phyloP scores from a whole-genome alignment of 1,140 invertebrate species.

The Drosophila funebris region DNA sequence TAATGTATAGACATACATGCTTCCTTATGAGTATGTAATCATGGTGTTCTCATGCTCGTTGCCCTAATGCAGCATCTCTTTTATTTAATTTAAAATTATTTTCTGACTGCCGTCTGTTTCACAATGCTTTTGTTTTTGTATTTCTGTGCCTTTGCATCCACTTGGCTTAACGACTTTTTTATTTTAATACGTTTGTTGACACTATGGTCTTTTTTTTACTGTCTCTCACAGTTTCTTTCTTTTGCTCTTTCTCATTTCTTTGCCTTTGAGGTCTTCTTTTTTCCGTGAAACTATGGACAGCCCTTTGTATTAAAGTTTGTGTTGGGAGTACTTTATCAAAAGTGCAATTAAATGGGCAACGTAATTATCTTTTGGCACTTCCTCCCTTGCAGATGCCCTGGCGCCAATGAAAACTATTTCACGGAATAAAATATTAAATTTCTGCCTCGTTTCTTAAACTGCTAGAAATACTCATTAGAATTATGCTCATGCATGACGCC shows the following conservation, averaged over 20 bases:
- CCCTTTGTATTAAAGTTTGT: constrained; percentile 14
- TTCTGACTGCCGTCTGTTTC: constrained; percentile 35
- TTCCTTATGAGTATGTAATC: neutral
- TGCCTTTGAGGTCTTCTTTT: constrained; percentile 27
- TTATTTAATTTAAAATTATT: constrained; percentile 81
- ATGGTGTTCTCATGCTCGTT: constrained; percentile 22
- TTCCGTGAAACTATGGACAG: constrained; percentile 20
- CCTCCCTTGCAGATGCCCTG: neutral
- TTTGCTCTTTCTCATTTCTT: constrained; percentile 17
- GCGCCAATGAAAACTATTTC: constrained; percentile 46
- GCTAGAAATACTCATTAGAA: constrained; percentile 71
- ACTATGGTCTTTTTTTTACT: constrained; percentile 69
- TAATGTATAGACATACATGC: neutral
- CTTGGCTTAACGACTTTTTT: constrained; percentile 79
- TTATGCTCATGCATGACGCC: constrained; percentile 34
- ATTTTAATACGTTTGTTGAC: constrained; percentile 82
- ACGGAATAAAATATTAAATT: constrained; percentile 66
- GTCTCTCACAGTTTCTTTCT: neutral
- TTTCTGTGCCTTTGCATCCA: constrained; percentile 50
- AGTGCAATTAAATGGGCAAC: constrained; percentile 32
- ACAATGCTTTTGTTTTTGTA: constrained; percentile 13
- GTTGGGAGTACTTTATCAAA: constrained; percentile 23
- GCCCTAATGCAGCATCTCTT: constrained; percentile 48
- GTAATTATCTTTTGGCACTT: constrained; percentile 34
- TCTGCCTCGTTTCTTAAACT: constrained; percentile 16